Conservation (phyloP, 1,140 invertebrate species). For the Drusus annulatus region DNA sequence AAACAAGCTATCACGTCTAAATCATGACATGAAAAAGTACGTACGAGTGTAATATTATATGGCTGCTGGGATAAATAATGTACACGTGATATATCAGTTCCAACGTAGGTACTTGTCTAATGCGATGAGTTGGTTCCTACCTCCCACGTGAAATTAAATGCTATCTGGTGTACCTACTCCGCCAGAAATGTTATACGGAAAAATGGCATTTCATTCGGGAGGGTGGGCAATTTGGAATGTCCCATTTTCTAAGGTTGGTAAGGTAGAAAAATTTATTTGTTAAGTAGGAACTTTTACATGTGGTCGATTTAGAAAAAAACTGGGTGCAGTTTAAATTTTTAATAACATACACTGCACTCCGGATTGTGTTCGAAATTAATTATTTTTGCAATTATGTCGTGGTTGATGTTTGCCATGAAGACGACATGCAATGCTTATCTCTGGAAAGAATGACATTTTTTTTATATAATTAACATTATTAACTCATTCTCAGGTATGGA, state of each 20-base stretch:
- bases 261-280: neutral
- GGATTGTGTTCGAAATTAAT: neutral
- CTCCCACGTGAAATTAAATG: conserved; percentile 12
- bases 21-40: neutral
- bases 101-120: neutral
- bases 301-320: neutral
- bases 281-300: neutral
- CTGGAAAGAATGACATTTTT: no score
- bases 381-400: no score
- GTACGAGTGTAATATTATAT: neutral
- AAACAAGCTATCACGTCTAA: conserved; percentile 28
- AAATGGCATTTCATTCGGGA: conserved; percentile 31
- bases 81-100: conserved; percentile 33
- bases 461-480: no score
- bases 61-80: neutral
- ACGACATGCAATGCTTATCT: no score
- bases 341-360: neutral
- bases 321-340: conserved; percentile 17
- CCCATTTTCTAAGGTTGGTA: neutral
- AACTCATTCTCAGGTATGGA: no score
- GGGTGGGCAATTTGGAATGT: conserved; percentile 4
- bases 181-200: conserved; percentile 4
- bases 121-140: conserved; percentile 15
- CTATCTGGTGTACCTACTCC: conserved; percentile 22
- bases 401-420: no score